A percentile compares a stretch with the other conserved stretches of the same genome.
Evolutionary conservation across 2,888 invertebrate species (phyloP).

Genomic region (Ceramica pisi): DNA sequence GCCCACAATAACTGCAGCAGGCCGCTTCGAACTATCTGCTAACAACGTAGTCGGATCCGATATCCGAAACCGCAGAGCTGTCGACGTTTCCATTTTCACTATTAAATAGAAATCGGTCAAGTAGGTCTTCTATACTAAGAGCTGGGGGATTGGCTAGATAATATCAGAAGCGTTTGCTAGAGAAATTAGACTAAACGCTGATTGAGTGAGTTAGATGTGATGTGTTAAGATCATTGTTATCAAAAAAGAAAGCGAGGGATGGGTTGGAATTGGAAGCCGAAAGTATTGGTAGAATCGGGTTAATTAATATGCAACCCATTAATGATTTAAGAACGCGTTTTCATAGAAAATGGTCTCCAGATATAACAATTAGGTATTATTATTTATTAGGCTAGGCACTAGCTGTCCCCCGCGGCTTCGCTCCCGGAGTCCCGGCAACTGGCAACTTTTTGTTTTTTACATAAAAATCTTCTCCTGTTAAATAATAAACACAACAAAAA

Average conservation of each 20-base stretch:
- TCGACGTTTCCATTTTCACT: slow-evolving; percentile 35
- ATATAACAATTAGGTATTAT: no score
- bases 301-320: not conserved
- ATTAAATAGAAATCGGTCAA: slow-evolving; percentile 45
- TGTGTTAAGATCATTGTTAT: not conserved
- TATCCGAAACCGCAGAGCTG: slow-evolving; percentile 40
- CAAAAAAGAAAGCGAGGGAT: not conserved
- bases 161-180: not conserved
- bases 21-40: slow-evolving; percentile 12
- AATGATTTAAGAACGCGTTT: not conserved
- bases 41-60: slow-evolving; percentile 30
- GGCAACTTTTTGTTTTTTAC: no score
- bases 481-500: no score
- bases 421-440: no score
- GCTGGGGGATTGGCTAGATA: not conserved
- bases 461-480: no score
- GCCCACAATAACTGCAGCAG: slow-evolving; percentile 29
- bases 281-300: not conserved
- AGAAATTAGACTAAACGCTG: not conserved
- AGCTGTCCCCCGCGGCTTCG: no score
- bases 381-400: not conserved
- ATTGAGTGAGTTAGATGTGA: not conserved
- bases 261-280: no score
- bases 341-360: not conserved
- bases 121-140: slow-evolving; percentile 25